A percentile compares a stretch with the other conserved stretches of the same genome.
These are phyloP conservation scores for Glyphotaelius pellucidus DNA, from an alignment of 2,888 invertebrate genomes.

Conservation along the genomic window DNA sequence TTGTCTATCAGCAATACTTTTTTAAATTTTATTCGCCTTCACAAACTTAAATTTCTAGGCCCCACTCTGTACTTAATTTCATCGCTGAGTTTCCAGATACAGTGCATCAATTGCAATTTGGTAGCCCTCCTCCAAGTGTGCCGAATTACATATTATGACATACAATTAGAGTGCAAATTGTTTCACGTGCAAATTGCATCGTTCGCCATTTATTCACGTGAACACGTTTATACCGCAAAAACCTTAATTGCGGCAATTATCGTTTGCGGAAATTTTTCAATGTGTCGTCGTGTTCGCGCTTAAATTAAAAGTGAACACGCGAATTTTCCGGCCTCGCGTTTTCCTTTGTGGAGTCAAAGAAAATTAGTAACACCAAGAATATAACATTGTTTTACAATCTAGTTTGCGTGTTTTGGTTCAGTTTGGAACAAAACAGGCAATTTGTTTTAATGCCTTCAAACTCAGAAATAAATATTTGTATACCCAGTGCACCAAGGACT, in stretches of 20 bases:
- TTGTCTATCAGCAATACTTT: too few relatives aligned
- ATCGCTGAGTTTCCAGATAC: neutral
- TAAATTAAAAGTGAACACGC: neutral
- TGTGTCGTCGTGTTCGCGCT: neutral
- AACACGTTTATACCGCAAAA: neutral
- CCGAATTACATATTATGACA: neutral
- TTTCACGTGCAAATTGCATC: conserved; percentile 2
- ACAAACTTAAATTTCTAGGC: too few relatives aligned
- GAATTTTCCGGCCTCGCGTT: conserved; percentile 5
- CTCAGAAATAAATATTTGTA: conserved; percentile 27
- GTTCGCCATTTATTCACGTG: neutral
- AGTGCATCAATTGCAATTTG: neutral
- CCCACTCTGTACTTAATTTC: neutral
- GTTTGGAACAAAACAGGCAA: neutral
- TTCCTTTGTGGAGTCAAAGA: conserved; percentile 16
- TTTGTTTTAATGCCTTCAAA: conserved; percentile 26
- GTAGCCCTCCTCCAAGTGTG: neutral
- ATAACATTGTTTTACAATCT: neutral
- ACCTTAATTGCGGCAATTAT: conserved; percentile 6
- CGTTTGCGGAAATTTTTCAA: conserved; percentile 2
- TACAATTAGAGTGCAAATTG: neutral
- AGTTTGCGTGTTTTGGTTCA: neutral
- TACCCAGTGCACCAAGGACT: neutral
- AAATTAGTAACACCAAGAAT: conserved; percentile 2
- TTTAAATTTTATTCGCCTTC: too few relatives aligned